Percentiles rank a stretch among this genome's conserved stretches.
Conservation (phyloP, 1,140 invertebrate genomes). For the Drosophila punjabiensis region DNA sequence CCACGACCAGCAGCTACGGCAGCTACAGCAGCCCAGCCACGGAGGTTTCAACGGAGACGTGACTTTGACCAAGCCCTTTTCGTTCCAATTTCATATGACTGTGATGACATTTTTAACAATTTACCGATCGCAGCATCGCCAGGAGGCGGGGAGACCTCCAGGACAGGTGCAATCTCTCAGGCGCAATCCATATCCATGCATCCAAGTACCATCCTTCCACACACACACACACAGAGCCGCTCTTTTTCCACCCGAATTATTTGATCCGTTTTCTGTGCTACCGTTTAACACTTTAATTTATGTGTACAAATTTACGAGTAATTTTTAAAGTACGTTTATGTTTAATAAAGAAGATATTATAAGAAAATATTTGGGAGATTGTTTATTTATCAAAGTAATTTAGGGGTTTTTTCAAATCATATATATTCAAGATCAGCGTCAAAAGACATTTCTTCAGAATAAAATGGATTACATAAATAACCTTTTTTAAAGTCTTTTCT, state of each 20-base stretch:
- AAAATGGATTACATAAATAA: no score
- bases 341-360: conserved; percentile 71
- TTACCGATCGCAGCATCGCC: conserved; percentile 69
- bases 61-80: conserved; percentile 42
- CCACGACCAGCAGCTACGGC: conserved; percentile 22
- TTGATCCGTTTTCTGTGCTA: conserved; percentile 42
- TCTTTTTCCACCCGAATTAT: conserved; percentile 19
- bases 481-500: no score
- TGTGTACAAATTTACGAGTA: conserved; percentile 76
- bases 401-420: no score
- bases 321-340: conserved; percentile 58
- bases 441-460: no score
- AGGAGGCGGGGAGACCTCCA: conserved; percentile 7
- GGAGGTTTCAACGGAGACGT: conserved; percentile 39
- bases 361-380: conserved; percentile 19
- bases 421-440: no score
- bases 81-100: conserved; percentile 78
- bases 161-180: conserved; percentile 59
- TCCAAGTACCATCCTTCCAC: conserved; percentile 28
- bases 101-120: conserved; percentile 83
- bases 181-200: conserved; percentile 37
- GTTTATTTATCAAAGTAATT: no score
- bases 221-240: conserved; percentile 18
- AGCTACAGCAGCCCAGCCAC: conserved; percentile 4
- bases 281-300: conserved; percentile 61